Conservation (phyloP, 1,140 invertebrate species). For the Neotoxoptera formosana region DNA sequence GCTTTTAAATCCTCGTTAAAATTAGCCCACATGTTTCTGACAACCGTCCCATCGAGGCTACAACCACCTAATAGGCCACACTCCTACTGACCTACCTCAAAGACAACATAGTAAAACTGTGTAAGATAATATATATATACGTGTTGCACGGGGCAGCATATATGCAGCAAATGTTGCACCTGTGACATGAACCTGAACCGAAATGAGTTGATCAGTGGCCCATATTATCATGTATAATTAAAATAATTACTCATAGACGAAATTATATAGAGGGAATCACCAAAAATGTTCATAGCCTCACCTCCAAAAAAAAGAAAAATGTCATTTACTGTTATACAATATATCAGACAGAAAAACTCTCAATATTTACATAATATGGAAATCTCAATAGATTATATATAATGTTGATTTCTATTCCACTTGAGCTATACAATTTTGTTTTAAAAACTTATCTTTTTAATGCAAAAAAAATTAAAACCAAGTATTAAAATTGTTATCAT, state of each 20-base stretch:
- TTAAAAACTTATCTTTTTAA: too few species aligned
- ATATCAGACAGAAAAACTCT: too few species aligned
- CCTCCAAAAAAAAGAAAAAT: too few species aligned
- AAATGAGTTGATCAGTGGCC: background rate
- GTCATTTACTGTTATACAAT: too few species aligned
- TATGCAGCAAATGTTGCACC: background rate
- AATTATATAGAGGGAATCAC: background rate
- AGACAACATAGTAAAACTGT: background rate
- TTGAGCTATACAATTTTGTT: too few species aligned
- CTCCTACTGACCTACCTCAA: background rate
- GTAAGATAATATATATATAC: rapidly evolving
- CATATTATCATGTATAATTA: background rate
- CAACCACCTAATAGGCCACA: background rate
- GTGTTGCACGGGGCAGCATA: background rate
- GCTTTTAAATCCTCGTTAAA: background rate
- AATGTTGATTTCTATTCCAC: too few species aligned
- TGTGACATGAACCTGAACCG: background rate
- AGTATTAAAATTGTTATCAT: background rate
- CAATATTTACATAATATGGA: too few species aligned
- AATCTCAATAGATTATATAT: too few species aligned
- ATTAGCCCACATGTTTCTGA: background rate
- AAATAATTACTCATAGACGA: background rate
- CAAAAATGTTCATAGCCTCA: background rate
- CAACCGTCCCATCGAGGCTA: background rate
- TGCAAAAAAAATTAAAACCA: background rate